Base-by-base conservation (phyloP, 2,113 vertebrate genomes). In the Dinomys branickii region DNA sequence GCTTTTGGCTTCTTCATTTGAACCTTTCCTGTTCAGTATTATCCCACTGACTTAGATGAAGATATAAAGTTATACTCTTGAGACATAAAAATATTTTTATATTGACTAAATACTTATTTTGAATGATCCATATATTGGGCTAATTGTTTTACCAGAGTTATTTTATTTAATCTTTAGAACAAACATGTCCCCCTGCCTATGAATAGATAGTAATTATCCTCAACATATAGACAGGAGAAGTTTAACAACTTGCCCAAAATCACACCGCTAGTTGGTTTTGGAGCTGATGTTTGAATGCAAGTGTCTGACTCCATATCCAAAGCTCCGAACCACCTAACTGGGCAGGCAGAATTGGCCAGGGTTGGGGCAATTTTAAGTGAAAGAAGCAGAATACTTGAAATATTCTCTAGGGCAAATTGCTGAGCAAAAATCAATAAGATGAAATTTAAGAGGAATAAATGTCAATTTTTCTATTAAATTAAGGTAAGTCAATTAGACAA, bases 401-500 rank as follows among this genome's bases (percentile, higher is more conserved):
- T 93, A 47, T 58, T 89, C 50, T 93, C 59, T 67, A 61, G 82
- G 83, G 4, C 11, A 89, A 90, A 94, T 80, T 92, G 9, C 77
- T 92, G 61, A 75, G 35, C 67, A 94, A 75, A 91, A 96, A 96
- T 89, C 90, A 95, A 84, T 81, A 84, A 2, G 26, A 61, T 87
- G 75, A 91, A 90, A 95, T 87, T 87, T 89, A 82, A 96, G 50
- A 97, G 19, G 9, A 86, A 81, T 90, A 92, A 82, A 47, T 89
- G 56, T 75, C 86, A 91, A 8, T 81, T 89, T 9, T 6, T 84
- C 56, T 91, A 87, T 85, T 92, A 92, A 81, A 81, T 58, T 88
- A 97, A 80, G 9, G 24, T 86, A 83, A 86, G 75, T 92, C 67
- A 86, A 58, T 81, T 94, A 63, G 41, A 94, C 7, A 95, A 80